Evolutionary conservation across 2,888 invertebrate species (phyloP).

Genomic region (Athalia rosae): DNA sequence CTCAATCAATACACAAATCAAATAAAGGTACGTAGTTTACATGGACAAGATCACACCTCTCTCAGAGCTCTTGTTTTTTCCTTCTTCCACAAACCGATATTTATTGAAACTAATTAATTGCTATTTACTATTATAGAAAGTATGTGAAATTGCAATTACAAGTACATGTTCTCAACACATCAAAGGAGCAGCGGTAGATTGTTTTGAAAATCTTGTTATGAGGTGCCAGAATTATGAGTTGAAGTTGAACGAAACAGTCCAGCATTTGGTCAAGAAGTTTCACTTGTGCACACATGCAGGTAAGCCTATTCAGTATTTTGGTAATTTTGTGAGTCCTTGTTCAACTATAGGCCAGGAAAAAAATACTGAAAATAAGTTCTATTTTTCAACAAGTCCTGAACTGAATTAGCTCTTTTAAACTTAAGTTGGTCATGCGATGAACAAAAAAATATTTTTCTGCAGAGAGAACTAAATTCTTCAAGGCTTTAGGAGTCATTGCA

Average conservation of each 20-base stretch:
- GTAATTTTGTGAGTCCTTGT: too few species aligned
- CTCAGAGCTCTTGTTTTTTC: too few species aligned
- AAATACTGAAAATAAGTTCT: too few species aligned
- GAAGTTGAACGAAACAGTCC: constrained; percentile 51
- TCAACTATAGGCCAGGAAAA: background rate
- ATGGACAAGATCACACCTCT: too few species aligned
- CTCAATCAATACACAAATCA: constrained; percentile 52
- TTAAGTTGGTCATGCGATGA: too few species aligned
- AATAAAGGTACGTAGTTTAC: constrained; percentile 54
- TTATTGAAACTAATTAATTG: background rate
- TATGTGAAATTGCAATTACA: constrained; percentile 56
- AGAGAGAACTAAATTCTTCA: constrained; percentile 57
- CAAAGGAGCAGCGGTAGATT: constrained; percentile 56
- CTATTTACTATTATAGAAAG: constrained; percentile 54
- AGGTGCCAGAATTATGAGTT: constrained; percentile 55
- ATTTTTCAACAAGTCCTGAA: too few species aligned
- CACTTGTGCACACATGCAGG: constrained; percentile 52
- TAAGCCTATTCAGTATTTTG: constrained; percentile 34
- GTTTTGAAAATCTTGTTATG: constrained; percentile 59
- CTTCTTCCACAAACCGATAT: too few species aligned
- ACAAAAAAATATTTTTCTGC: background rate
- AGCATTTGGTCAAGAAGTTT: constrained; percentile 51
- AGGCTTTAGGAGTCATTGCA: constrained; percentile 55
- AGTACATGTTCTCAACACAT: constrained; percentile 48
- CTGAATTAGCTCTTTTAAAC: too few species aligned